phyloP scores from a whole-genome alignment of 1,140 invertebrate species.

The Steinernema feltiae region DNA sequence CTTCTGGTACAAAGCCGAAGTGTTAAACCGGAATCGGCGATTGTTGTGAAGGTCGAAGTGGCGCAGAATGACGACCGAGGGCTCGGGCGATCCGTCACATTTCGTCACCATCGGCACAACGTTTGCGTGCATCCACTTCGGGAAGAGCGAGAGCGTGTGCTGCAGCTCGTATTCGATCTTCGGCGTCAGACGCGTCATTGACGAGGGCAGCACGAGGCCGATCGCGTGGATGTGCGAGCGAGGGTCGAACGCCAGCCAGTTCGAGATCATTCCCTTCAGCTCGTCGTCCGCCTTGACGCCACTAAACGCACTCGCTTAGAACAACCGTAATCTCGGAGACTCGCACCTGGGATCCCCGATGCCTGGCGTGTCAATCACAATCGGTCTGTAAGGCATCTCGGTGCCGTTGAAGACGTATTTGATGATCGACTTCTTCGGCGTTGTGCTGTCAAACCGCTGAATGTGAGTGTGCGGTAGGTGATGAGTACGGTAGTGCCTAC shows the following conservation, averaged over 20 bases:
- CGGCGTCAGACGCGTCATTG: conserved; percentile 17
- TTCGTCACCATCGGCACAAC: conserved; percentile 28
- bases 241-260: conserved; percentile 21
- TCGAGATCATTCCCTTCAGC: conserved; percentile 19
- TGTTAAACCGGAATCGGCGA: conserved; percentile 23
- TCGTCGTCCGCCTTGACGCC: conserved; percentile 26
- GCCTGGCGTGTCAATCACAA: conserved; percentile 26
- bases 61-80: conserved; percentile 15
- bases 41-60: conserved; percentile 26
- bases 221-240: conserved; percentile 31
- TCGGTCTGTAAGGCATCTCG: conserved; percentile 30
- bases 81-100: conserved; percentile 17
- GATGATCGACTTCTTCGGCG: conserved; percentile 28
- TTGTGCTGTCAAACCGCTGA: conserved; percentile 27
- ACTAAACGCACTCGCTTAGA: conserved; percentile 15
- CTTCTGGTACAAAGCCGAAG: conserved; percentile 9
- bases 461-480: neutral
- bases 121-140: conserved; percentile 24
- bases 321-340: neutral
- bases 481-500: neutral
- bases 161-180: conserved; percentile 27
- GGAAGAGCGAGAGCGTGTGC: conserved; percentile 28
- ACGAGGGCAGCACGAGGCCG: conserved; percentile 16
- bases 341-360: conserved; percentile 25
- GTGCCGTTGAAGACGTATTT: conserved; percentile 34